phyloP scores from a whole-genome alignment of 2,888 invertebrate genomes.

The Metalampra italica region DNA sequence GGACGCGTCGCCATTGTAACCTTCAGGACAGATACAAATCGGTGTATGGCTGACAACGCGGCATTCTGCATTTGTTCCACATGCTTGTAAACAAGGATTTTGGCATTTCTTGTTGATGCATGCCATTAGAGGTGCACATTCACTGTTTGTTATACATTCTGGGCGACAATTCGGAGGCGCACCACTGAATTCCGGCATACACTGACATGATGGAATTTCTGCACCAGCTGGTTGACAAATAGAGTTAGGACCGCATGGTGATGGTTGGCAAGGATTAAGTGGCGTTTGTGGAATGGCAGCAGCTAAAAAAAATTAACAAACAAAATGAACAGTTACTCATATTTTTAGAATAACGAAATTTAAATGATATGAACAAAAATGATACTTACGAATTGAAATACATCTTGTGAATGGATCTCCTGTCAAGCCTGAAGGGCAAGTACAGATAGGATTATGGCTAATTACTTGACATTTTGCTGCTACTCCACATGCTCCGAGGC shows the following conservation, averaged over 20 bases:
- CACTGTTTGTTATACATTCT: slow-evolving; percentile 85
- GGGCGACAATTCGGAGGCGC: slow-evolving; percentile 85
- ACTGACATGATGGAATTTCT: slow-evolving; percentile 83
- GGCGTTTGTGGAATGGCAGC: slow-evolving; percentile 42
- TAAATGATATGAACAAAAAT: background rate
- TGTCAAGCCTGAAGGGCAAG: slow-evolving; percentile 80
- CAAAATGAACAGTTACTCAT: background rate
- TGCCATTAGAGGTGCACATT: slow-evolving; percentile 82
- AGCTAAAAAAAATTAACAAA: slow-evolving; percentile 26
- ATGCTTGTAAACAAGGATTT: slow-evolving; percentile 86
- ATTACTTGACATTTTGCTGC: slow-evolving; percentile 86
- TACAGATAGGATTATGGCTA: slow-evolving; percentile 86
- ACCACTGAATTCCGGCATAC: slow-evolving; percentile 82
- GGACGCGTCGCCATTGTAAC: slow-evolving; percentile 87
- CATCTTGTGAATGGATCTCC: slow-evolving; percentile 84
- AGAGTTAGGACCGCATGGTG: slow-evolving; percentile 87
- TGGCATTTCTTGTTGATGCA: slow-evolving; percentile 88
- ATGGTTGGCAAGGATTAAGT: slow-evolving; percentile 83
- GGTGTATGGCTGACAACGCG: slow-evolving; percentile 86
- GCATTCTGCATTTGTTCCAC: slow-evolving; percentile 86
- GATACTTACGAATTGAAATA: slow-evolving; percentile 65
- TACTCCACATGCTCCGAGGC: slow-evolving; percentile 88
- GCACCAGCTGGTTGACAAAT: slow-evolving; percentile 79
- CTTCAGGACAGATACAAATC: slow-evolving; percentile 83
- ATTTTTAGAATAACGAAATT: background rate